Evolutionary conservation across 2,888 invertebrate genomes (phyloP).

Genomic region (Parascotia fuliginaria): DNA sequence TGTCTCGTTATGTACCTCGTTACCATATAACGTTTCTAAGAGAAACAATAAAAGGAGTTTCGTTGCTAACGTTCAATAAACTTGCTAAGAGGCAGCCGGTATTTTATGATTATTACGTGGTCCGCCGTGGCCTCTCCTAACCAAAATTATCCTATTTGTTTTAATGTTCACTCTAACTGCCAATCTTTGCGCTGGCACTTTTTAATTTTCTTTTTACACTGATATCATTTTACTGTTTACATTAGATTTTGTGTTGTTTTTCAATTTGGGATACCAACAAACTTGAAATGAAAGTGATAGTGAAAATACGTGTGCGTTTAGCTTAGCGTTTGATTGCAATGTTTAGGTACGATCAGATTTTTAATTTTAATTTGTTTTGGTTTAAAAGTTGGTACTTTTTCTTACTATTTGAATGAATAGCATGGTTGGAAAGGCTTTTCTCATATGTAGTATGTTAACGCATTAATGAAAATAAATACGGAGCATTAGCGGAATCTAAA

Average conservation of each 20-base stretch:
- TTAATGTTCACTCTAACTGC: constrained; percentile 48
- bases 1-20: background rate
- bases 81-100: constrained; percentile 36
- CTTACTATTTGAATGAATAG: no score
- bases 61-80: constrained; percentile 42
- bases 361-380: no score
- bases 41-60: constrained; percentile 44
- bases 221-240: constrained; percentile 7
- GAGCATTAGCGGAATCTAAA: no score
- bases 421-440: no score
- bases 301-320: no score
- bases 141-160: constrained; percentile 55
- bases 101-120: constrained; percentile 56
- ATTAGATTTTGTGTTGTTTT: constrained; percentile 1
- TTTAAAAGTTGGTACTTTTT: no score
- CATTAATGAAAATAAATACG: no score
- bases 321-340: no score
- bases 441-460: no score
- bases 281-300: background rate
- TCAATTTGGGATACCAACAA: background rate
- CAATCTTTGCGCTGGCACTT: constrained; percentile 39
- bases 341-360: no score
- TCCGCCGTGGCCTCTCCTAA: constrained; percentile 37
- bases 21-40: constrained; percentile 18
- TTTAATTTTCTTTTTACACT: constrained; percentile 33